Percentiles rank a stretch among this genome's conserved stretches.
Evolutionary conservation across 1,140 invertebrate genomes (phyloP).

Genomic region (Ectropis grisescens): DNA sequence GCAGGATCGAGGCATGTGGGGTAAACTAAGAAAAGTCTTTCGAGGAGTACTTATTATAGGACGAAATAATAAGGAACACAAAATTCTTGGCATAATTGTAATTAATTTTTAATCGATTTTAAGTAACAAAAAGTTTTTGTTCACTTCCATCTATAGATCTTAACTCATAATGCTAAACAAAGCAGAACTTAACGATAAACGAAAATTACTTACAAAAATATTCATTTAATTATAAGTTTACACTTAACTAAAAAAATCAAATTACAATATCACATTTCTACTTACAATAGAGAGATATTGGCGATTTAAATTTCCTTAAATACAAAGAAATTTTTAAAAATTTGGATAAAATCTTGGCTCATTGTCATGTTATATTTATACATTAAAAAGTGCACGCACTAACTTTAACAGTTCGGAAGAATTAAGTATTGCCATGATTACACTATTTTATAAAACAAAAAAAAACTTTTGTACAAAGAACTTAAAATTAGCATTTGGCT

Average conservation of each 20-base stretch:
- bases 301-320: conserved; percentile 44
- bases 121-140: conserved; percentile 66
- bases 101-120: conserved; percentile 68
- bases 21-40: no score
- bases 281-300: conserved; percentile 68
- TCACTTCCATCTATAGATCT: conserved; percentile 53
- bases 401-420: conserved; percentile 57
- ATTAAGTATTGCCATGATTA: conserved; percentile 48
- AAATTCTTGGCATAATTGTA: conserved; percentile 65
- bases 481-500: conserved; percentile 50
- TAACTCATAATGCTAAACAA: conserved; percentile 57
- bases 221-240: conserved; percentile 60
- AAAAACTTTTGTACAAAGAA: conserved; percentile 47
- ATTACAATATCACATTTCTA: conserved; percentile 70
- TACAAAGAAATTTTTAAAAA: conserved; percentile 33
- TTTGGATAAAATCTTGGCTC: conserved; percentile 40
- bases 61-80: conserved; percentile 30
- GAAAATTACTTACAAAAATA: conserved; percentile 67
- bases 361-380: conserved; percentile 41
- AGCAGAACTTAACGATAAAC: conserved; percentile 62
- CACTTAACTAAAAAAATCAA: conserved; percentile 62
- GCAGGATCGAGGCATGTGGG: no score
- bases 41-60: conserved; percentile 5
- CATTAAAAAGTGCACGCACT: conserved; percentile 28
- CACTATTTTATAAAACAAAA: conserved; percentile 35